Evolutionary conservation across 1,140 invertebrate species (phyloP), one percentile per base, ranked within the genome.

Genomic region (Drosophila ironensis): DNA sequence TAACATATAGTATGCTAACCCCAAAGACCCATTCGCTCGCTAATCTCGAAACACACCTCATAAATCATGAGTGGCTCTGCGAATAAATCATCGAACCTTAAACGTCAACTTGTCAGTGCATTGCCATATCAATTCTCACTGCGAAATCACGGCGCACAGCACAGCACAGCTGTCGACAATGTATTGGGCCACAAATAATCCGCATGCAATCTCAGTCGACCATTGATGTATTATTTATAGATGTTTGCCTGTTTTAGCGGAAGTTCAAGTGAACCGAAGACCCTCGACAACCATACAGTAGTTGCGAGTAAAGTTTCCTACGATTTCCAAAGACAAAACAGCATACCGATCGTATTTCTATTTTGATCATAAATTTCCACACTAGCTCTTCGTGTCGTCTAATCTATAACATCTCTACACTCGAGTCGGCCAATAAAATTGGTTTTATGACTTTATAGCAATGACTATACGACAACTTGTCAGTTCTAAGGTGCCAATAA

Each of bases 41-140:
- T 81, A 77, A 81, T 81, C 78, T 84, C 54, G n/a, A 38, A 37
- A 51, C 68, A 76, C 77, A 81, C 78, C 74, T 77, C 56, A 84
- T 84, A 77, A 81, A 81, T 81, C 77, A 70, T 25, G 6, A 38
- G 25, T 11, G 5, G 61, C 19, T 44, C 45, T 25, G 33, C 68
- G 41, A 72, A 82, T 81, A 81, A 81, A 77, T 81, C 68, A 84
- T 40, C 41, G 37, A 67, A 72, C 76, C 72, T 81, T 40, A 72
- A 76, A 72, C 53, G 77, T 76, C 76, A 82, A 76, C 33, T 59
- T 81, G 67, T 71, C 68, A 67, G 53, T 47, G 27, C 45, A 70
- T 11, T 51, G 45, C 48, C 54, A 75, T 67, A 80, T 71, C 71
- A 81, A 75, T 54, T 74, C 37, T 35, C 38, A 35, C 38, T 37